These are phyloP conservation scores for Neotragus moschatus DNA, from an alignment of 2,113 vertebrate species.

Conservation along the genomic window DNA sequence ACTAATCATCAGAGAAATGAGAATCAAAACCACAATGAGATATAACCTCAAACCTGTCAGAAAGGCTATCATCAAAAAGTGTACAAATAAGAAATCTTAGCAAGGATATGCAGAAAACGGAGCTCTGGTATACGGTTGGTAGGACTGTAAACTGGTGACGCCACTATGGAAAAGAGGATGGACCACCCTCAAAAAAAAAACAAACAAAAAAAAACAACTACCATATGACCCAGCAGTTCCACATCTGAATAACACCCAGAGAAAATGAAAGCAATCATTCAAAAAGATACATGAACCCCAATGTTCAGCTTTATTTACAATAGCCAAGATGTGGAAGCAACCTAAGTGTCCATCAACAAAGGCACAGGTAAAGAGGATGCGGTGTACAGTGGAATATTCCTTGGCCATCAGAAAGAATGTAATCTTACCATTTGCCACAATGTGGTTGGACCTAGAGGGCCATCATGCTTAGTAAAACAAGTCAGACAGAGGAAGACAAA, in stretches of 20 bases:
- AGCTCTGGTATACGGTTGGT: background rate
- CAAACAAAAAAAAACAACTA: background rate
- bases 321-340: background rate
- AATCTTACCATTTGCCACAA: background rate
- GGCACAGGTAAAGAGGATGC: background rate
- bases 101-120: background rate
- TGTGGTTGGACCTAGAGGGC: background rate
- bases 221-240: background rate
- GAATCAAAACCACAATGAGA: background rate
- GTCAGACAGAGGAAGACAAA: background rate
- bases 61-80: background rate
- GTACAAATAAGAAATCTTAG: background rate
- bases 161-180: background rate
- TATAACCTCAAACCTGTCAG: background rate
- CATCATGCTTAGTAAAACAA: background rate
- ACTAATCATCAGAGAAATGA: background rate
- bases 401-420: background rate
- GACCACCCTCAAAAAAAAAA: background rate
- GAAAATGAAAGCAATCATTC: background rate
- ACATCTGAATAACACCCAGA: background rate
- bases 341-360: background rate
- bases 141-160: background rate
- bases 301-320: background rate
- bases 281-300: background rate
- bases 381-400: background rate